Evolutionary conservation across 2,888 invertebrate genomes (phyloP).

Genomic region (Vanessa cardui): DNA sequence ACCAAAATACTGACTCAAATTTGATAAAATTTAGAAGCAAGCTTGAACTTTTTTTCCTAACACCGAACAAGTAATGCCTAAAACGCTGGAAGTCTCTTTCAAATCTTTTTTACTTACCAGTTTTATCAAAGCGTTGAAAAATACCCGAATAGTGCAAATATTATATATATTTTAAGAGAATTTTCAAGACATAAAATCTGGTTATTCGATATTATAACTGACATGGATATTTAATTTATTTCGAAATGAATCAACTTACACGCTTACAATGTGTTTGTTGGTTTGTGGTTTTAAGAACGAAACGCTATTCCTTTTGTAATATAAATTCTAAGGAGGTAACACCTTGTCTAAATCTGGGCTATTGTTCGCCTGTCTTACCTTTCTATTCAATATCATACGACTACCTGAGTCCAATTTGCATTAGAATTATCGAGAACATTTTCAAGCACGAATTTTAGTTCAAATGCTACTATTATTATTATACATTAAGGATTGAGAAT

Average conservation of each 20-base stretch:
- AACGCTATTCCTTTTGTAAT: neutral
- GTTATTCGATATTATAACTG: too few species aligned
- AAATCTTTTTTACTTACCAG: too few species aligned
- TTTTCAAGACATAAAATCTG: too few species aligned
- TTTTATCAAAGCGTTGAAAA: too few species aligned
- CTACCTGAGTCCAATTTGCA: conserved; percentile 6
- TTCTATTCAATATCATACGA: conserved; percentile 7
- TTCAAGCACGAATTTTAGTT: neutral
- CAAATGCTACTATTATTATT: neutral
- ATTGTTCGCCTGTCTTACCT: conserved; percentile 4
- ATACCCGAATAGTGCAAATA: too few species aligned
- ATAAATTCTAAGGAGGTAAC: neutral
- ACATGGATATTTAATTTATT: neutral
- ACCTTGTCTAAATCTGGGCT: neutral
- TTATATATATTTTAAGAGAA: too few species aligned
- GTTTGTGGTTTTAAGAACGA: neutral
- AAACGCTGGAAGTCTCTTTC: too few species aligned
- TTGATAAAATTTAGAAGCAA: too few species aligned
- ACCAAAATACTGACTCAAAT: too few species aligned
- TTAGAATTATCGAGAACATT: conserved; percentile 1
- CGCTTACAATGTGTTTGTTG: neutral
- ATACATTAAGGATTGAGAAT: neutral
- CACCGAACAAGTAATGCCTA: too few species aligned
- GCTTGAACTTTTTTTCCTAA: too few species aligned
- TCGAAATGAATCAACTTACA: neutral